Percentiles rank a stretch among this genome's conserved stretches.
Evolutionary conservation across 2,888 invertebrate species (phyloP).

Genomic region (Abscondita cerata): DNA sequence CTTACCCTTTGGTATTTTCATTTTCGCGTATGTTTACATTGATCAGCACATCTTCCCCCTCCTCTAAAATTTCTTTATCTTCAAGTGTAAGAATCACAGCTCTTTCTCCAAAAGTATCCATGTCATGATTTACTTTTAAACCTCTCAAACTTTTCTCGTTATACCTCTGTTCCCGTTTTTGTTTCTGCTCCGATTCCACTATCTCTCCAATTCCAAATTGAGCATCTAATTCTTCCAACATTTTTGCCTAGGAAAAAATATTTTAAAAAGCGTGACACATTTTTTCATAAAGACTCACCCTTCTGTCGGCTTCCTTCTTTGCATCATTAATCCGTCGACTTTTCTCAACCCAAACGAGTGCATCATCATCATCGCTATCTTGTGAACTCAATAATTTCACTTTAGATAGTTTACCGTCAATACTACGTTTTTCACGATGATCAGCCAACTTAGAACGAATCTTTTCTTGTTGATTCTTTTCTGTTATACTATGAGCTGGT

Average conservation of each 20-base stretch:
- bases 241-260: conserved; percentile 73
- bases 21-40: conserved; percentile 91
- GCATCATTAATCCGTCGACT: conserved; percentile 78
- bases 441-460: conserved; percentile 79
- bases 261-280: not conserved
- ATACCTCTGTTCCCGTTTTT: conserved; percentile 69
- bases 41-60: conserved; percentile 85
- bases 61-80: conserved; percentile 89
- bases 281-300: conserved; percentile 60
- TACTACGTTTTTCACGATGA: conserved; percentile 78
- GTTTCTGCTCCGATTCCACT: conserved; percentile 77
- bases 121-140: conserved; percentile 84
- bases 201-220: conserved; percentile 90
- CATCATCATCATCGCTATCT: conserved; percentile 77
- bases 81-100: conserved; percentile 91
- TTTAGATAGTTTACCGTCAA: conserved; percentile 72
- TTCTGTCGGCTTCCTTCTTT: conserved; percentile 83
- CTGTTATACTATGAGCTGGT: conserved; percentile 77
- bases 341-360: conserved; percentile 82
- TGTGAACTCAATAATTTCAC: conserved; percentile 72
- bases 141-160: conserved; percentile 77
- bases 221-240: conserved; percentile 93
- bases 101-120: conserved; percentile 71
- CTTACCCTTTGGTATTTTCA: conserved; percentile 78
- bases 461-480: conserved; percentile 80